Evolutionary conservation across 2,113 vertebrate genomes (phyloP), one percentile per base, ranked within the genome.

Genomic region (Picathartes gymnocephalus): DNA sequence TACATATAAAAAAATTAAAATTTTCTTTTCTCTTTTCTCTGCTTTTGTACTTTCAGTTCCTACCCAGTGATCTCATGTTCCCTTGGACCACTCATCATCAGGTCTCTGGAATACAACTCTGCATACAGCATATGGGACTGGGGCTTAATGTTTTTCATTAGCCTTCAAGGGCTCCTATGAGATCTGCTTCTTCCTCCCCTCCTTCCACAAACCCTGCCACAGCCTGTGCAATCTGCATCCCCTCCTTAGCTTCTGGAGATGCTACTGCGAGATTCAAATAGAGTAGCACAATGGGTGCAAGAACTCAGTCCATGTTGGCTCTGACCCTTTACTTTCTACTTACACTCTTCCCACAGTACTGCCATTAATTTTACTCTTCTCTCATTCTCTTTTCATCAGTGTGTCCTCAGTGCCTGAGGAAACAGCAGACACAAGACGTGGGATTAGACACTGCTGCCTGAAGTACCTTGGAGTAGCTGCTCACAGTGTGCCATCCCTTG

Each of bases 351-450:
- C 31, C 33, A 21, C 7, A 53, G 28, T 11, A 48, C 15, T 48
- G 7, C 25, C n/a, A 16, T 37, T 83, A 56, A 44, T 78, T 73
- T 81, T 14, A 74, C 23, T 70, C 47, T 53, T 53, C 64, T 44
- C 53, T 73, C 51, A 15, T 51, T 78, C 11, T 39, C 25, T 54
- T 88, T 45, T 35, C 18, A 12, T 8, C 15, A 24, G 4, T 13
- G 24, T 31, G 42, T n/a, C n/a, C 27, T 39, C 33, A 11, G 33
- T 33, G 20, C 25, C 64, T 25, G 10, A 83, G 54, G 50, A 81
- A 28, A 57, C 18, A 54, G 35, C 1, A 1, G 20, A 15, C 23
- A 65, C 37, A 56, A 72, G n/a, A n/a, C 2, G 0, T 1, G 13
- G 45, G 14, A 15, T 51, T 62, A 78, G 44, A 78, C 42, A 10